These are phyloP conservation scores for Melanargia galathea DNA, from an alignment of 2,888 invertebrate species.

Conservation along the genomic window DNA sequence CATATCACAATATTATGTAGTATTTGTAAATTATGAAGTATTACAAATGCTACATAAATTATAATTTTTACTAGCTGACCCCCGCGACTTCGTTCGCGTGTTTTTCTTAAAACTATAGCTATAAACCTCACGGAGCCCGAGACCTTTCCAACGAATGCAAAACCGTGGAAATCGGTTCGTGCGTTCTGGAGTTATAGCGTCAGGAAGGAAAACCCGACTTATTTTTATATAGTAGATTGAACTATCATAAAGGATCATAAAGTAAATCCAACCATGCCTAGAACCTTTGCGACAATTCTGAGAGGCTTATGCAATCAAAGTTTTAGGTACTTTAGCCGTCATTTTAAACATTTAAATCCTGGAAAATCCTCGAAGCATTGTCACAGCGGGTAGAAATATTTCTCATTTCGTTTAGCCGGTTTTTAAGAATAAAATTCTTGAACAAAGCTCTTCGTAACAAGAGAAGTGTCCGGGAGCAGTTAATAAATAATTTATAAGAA, in stretches of 20 bases:
- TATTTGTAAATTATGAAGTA: too few relatives aligned
- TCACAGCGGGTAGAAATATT: constrained; percentile 37
- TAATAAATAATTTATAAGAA: constrained; percentile 68
- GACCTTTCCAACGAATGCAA: too few relatives aligned
- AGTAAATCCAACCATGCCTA: background rate
- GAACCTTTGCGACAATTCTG: background rate
- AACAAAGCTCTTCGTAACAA: constrained; percentile 42
- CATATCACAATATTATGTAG: too few relatives aligned
- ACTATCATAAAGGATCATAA: background rate
- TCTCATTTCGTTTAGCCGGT: constrained; percentile 38
- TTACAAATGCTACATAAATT: too few relatives aligned
- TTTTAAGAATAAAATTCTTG: constrained; percentile 42
- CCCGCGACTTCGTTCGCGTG: too few relatives aligned
- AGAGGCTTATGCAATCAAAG: background rate
- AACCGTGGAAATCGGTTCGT: too few relatives aligned
- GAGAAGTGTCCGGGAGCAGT: constrained; percentile 47
- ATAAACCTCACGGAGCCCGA: too few relatives aligned
- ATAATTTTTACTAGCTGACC: too few relatives aligned
- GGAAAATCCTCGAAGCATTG: constrained; percentile 4
- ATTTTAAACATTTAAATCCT: background rate
- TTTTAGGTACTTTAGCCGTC: background rate
- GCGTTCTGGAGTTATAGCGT: too few relatives aligned
- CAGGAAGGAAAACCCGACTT: too few relatives aligned
- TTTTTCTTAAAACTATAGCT: too few relatives aligned
- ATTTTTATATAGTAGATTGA: too few relatives aligned